A percentile compares a stretch with the other conserved stretches of the same genome.
These are phyloP conservation scores for Crocuta crocuta DNA, from an alignment of 2,113 vertebrate genomes.

Conservation along the genomic window DNA sequence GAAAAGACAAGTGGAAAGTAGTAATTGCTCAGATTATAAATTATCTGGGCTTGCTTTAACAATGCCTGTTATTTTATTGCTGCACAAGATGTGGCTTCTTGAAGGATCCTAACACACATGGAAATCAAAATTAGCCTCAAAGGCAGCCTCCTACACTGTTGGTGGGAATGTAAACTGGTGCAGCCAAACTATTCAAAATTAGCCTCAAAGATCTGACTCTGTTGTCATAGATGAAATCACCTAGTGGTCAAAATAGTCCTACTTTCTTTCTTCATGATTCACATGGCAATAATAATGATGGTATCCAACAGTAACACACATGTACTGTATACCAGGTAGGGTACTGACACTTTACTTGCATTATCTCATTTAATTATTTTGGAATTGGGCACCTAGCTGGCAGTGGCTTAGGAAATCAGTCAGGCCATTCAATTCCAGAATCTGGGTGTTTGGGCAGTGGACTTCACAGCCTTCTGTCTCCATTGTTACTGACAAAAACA, in stretches of 20 bases:
- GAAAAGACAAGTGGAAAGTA: conserved; percentile 51
- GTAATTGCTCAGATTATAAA: conserved; percentile 53
- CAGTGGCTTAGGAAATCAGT: background rate
- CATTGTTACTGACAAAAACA: background rate
- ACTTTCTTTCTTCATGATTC: conserved; percentile 29
- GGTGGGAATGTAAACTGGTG: no score
- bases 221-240: background rate
- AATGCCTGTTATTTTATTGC: conserved; percentile 20
- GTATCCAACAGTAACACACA: background rate
- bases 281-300: background rate
- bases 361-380: conserved; percentile 37
- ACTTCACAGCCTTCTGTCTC: background rate
- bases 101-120: conserved; percentile 6
- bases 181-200: background rate
- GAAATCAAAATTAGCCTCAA: conserved; percentile 45
- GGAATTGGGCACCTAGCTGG: background rate
- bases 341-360: background rate
- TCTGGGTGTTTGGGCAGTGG: background rate
- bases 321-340: background rate
- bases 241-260: background rate
- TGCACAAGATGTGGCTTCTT: background rate
- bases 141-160: no score
- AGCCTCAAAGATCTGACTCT: conserved; percentile 23
- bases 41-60: conserved; percentile 34
- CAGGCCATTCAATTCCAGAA: background rate